Evolutionary conservation across 2,888 invertebrate genomes (phyloP).

Genomic region (Eumerus sabulonum): DNA sequence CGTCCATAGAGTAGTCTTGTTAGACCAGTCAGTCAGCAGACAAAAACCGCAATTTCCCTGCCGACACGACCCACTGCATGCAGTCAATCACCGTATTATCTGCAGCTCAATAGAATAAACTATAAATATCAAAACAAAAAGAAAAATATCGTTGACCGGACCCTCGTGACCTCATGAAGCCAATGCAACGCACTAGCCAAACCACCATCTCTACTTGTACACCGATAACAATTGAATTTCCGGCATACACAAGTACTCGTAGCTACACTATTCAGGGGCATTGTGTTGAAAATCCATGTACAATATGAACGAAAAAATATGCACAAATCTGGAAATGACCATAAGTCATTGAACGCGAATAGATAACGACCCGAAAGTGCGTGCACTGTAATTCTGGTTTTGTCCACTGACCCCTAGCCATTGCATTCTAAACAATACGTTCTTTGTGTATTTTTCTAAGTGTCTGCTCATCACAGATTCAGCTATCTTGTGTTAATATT

Average conservation of each 20-base stretch:
- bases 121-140: conserved; percentile 35
- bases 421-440: too few relatives aligned
- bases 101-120: conserved; percentile 8
- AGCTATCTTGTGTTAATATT: too few relatives aligned
- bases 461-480: too few relatives aligned
- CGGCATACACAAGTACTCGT: conserved; percentile 29
- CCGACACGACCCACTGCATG: too few relatives aligned
- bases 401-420: too few relatives aligned
- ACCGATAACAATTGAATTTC: conserved; percentile 59
- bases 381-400: too few relatives aligned
- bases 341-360: conserved; percentile 27
- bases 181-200: conserved; percentile 42
- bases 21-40: too few relatives aligned
- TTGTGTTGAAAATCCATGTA: conserved; percentile 1
- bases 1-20: too few relatives aligned
- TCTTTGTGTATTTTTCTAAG: too few relatives aligned
- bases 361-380: too few relatives aligned
- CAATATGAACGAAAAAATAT: neutral
- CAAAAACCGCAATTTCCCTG: conserved; percentile 12
- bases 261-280: neutral
- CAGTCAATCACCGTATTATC: conserved; percentile 1
- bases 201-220: conserved; percentile 41
- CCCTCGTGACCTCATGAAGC: conserved; percentile 36
- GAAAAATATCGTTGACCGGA: conserved; percentile 27
- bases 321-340: neutral